Conservation (phyloP, 2,797 vertebrate species). For the Aplochiton taeniatus region DNA sequence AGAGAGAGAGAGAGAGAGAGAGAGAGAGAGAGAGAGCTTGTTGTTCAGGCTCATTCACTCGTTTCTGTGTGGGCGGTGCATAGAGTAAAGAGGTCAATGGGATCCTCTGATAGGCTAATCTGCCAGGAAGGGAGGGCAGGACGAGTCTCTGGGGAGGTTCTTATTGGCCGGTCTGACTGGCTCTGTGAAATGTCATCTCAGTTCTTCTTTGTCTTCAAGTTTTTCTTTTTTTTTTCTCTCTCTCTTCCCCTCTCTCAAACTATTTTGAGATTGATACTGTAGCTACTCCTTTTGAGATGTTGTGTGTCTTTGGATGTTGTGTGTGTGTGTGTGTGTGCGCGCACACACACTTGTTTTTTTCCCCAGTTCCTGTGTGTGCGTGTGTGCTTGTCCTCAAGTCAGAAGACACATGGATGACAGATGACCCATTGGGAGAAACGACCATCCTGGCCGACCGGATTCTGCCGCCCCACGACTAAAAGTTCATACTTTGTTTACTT, state of each 20-base stretch:
- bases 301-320: constrained; percentile 13
- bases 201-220: constrained; percentile 46
- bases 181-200: constrained; percentile 66
- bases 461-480: constrained; percentile 35
- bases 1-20: constrained; percentile 45
- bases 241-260: not conserved
- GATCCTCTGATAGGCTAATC: constrained; percentile 73
- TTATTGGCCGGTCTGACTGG: constrained; percentile 67
- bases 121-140: constrained; percentile 66
- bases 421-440: constrained; percentile 74
- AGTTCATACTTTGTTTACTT: constrained; percentile 70
- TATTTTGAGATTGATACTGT: constrained; percentile 62
- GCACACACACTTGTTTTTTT: not conserved
- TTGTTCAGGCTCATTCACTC: constrained; percentile 59
- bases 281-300: constrained; percentile 53
- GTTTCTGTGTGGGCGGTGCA: constrained; percentile 62
- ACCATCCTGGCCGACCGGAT: constrained; percentile 71
- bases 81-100: constrained; percentile 66
- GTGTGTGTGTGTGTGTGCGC: constrained; percentile 20
- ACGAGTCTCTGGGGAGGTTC: constrained; percentile 62
- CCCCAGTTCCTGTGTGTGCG: not conserved
- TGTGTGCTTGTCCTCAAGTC: constrained; percentile 23
- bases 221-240: constrained; percentile 11
- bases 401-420: constrained; percentile 74
- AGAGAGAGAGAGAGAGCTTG: constrained; percentile 30